Evolutionary conservation across 2,113 vertebrate species (phyloP).

Genomic region (Vanacampus margaritifer): DNA sequence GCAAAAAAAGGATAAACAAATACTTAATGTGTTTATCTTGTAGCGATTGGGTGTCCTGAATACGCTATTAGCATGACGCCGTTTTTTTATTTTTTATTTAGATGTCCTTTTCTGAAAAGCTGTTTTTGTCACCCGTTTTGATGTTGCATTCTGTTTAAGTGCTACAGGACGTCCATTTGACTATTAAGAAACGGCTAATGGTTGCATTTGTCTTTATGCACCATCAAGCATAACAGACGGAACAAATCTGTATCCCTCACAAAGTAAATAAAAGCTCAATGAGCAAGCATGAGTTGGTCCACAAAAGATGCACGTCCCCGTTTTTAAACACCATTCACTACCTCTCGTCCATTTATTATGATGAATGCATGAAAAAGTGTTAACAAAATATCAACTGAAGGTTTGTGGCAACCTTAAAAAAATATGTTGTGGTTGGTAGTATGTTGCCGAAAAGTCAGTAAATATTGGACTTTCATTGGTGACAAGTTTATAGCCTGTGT

Average conservation of each 20-base stretch:
- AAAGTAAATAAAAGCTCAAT: neutral
- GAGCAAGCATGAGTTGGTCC: neutral
- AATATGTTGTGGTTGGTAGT: too few species aligned
- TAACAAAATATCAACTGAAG: neutral
- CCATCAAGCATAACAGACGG: slow-evolving; percentile 43
- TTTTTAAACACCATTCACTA: neutral
- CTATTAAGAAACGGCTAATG: slow-evolving; percentile 7
- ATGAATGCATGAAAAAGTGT: neutral
- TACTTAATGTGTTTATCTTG: neutral
- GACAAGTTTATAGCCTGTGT: too few species aligned
- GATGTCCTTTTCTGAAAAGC: slow-evolving; percentile 36
- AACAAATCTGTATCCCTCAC: slow-evolving; percentile 22
- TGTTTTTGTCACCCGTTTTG: slow-evolving; percentile 53
- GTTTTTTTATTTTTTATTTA: slow-evolving; percentile 18
- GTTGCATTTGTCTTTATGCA: slow-evolving; percentile 22
- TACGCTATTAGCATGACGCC: slow-evolving; percentile 10
- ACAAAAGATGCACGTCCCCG: neutral
- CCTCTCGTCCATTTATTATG: neutral
- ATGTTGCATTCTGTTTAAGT: slow-evolving; percentile 40
- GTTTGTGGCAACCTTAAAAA: neutral
- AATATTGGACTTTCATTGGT: neutral
- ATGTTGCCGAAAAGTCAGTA: neutral
- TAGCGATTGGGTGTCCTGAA: neutral
- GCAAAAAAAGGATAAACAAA: neutral
- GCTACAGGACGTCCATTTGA: slow-evolving; percentile 42